phyloP scores from a whole-genome alignment of 2,113 vertebrate species.

The crab-eating macaque (Macaca fascicularis) region DNA sequence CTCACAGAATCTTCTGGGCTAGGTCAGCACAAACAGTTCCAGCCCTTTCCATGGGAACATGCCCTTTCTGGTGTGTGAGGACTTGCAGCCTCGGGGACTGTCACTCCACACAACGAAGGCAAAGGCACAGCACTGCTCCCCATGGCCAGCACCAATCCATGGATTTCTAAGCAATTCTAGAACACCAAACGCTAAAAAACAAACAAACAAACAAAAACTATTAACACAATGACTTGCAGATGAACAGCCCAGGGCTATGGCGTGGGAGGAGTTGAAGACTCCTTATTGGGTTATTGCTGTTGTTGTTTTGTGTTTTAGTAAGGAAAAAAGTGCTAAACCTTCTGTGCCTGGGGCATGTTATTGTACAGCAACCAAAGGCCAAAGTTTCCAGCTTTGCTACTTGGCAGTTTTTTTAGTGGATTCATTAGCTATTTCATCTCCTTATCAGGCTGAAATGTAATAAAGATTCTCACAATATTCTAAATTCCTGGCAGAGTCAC shows the following conservation, averaged over 20 bases:
- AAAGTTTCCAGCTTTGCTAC: background rate
- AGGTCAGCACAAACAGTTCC: too few species aligned
- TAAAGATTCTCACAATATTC: background rate
- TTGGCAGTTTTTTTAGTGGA: background rate
- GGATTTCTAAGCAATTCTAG: background rate
- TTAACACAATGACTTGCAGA: background rate
- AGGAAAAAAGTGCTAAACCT: background rate
- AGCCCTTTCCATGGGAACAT: rapidly evolving
- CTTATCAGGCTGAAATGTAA: background rate
- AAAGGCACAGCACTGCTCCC: rapidly evolving
- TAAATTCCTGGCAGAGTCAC: slow-evolving; percentile 25
- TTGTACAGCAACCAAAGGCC: background rate
- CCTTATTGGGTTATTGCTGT: background rate
- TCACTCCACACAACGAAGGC: background rate
- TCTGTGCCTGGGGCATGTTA: background rate
- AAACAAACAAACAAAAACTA: background rate
- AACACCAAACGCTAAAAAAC: background rate
- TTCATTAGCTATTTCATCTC: background rate
- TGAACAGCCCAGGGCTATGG: background rate
- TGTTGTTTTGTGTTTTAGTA: background rate
- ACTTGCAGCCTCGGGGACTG: rapidly evolving
- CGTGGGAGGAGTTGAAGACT: rapidly evolving
- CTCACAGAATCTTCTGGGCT: background rate
- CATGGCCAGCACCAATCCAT: rapidly evolving
- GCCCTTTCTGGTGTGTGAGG: background rate